Base-by-base conservation (phyloP, 2,888 invertebrate genomes). In the Xestobium rufovillosum region DNA sequence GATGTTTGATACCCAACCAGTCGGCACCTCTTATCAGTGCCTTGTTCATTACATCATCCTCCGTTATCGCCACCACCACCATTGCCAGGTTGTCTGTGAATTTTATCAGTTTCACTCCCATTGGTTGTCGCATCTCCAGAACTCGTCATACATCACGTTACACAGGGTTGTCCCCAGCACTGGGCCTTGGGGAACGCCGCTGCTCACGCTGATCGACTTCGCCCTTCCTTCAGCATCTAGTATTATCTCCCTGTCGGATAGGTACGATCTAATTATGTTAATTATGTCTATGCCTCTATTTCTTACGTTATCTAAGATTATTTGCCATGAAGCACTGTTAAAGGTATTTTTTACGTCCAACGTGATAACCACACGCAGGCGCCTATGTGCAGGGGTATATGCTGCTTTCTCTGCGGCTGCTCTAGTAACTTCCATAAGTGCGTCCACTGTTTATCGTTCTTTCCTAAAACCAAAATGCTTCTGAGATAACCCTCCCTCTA, bases 111-210 rank as follows among this genome's bases (percentile, higher is more conserved):
- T n/a, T n/a, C n/a, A n/a, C n/a, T n/a, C n/a, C n/a, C n/a, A n/a
- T n/a, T n/a, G 19, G 14, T n/a, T 16, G 12, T 19, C 19, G 14
- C 8, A 34, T 1, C 1, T 19, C 35, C 8, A 35, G 33, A 43
- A 15, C n/a, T 14, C 28, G 19, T 40, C 42, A 33, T 41, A 41
- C 2, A 34, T 10, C 1, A 34, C 23, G 13, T 41, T 41, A 36
- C 41, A 41, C 39, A 52, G 36, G 14, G 27, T 26, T 8, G 39
- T 43, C 23, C 33, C 39, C 11, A 41, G 11, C n/a, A n/a, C 32
- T 32, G 16, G 17, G 14, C 31, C 15, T 32, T 13, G 16, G 31
- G 31, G 36, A 11, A 32, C 32, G n/a, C 16, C 32, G 13, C 19
- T 32, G 13, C 13, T 32, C 4, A 32, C 32, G n/a, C n/a, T n/a